Evolutionary conservation across 2,888 invertebrate species (phyloP), one percentile per base, ranked within the genome.

Genomic region (Terebella lapidaria): DNA sequence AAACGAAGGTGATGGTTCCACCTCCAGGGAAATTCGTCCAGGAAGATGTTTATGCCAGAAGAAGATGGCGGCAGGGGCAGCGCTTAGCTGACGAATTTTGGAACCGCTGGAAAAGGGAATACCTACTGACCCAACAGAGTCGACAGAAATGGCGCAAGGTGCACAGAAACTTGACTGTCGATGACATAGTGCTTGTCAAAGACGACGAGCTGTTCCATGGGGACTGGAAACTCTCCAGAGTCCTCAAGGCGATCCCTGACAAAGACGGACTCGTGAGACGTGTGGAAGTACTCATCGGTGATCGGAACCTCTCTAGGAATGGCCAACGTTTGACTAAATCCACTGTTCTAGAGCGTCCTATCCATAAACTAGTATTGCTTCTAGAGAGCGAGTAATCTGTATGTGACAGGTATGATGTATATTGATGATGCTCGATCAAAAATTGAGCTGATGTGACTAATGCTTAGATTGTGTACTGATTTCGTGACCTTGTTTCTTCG

Each of bases 211-310:
- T 54, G 2, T 42, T 56, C 3, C 47, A 63, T n/a, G 58, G 56
- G 24, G 10, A 27, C 10, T 65, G 62, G 60, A 29, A n/a, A 26
- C 22, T 63, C 5, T 54, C 59, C 10, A 28, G 45, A 15, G 49
- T 59, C 20, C 3, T 28, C 3, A 49, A 56, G 27, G 28, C 56
- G 46, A 20, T 22, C 24, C 42, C 54, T 5, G 27, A 26, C 1
- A 54, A 65, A 24, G 59, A 65, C 63, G 71, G 74, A 73, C 26
- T 53, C 15, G 66, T 65, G 27, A 35, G 62, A 4, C 62, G 56
- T 35, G 66, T 65, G n/a, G 65, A 62, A 28, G 3, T 59, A 28
- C 35, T 25, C 2, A 29, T 62, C 1, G 58, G 46, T 15, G 51
- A 29, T n/a, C 22, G 20, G 3, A 46, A 10, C 20, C 46, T 64